phyloP scores from a whole-genome alignment of 2,888 invertebrate genomes.

The Diadegma fenestrale region DNA sequence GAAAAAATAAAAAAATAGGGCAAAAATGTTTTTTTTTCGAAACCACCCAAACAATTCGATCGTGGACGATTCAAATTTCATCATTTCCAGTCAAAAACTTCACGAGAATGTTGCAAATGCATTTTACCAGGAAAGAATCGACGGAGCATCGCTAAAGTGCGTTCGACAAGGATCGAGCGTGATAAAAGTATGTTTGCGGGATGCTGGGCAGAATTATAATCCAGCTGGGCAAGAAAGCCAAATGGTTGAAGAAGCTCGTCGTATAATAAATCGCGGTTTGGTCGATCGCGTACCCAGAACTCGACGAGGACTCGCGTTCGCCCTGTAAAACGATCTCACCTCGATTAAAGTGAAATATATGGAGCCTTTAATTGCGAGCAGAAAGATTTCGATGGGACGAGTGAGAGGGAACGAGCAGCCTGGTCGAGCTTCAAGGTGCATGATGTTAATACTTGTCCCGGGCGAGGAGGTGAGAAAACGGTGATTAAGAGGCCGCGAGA shows the following conservation, averaged over 20 bases:
- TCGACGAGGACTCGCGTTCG: constrained; percentile 20
- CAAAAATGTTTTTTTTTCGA: background rate
- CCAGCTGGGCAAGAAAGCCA: constrained; percentile 42
- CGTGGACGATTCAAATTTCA: background rate
- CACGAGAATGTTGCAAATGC: background rate
- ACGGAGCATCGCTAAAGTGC: background rate
- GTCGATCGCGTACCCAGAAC: constrained; percentile 70
- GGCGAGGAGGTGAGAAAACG: constrained; percentile 65
- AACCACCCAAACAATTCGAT: background rate
- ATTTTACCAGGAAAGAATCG: background rate
- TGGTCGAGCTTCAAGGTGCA: constrained; percentile 11
- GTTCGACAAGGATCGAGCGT: background rate
- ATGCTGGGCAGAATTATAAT: constrained; percentile 49
- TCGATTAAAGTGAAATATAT: constrained; percentile 83
- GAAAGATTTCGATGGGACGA: constrained; percentile 67
- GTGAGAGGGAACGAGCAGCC: constrained; percentile 38
- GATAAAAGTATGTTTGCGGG: background rate
- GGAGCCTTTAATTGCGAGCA: constrained; percentile 81
- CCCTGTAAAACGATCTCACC: constrained; percentile 73
- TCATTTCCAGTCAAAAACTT: background rate
- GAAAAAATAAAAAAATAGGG: background rate
- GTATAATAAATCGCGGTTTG: constrained; percentile 77
- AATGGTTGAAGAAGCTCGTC: constrained; percentile 47
- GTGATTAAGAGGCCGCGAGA: constrained; percentile 61
- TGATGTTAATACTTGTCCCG: constrained; percentile 40